Evolutionary conservation across 2,113 vertebrate species (phyloP), one percentile per base, ranked within the genome.

Genomic region (Colinus virginianus): DNA sequence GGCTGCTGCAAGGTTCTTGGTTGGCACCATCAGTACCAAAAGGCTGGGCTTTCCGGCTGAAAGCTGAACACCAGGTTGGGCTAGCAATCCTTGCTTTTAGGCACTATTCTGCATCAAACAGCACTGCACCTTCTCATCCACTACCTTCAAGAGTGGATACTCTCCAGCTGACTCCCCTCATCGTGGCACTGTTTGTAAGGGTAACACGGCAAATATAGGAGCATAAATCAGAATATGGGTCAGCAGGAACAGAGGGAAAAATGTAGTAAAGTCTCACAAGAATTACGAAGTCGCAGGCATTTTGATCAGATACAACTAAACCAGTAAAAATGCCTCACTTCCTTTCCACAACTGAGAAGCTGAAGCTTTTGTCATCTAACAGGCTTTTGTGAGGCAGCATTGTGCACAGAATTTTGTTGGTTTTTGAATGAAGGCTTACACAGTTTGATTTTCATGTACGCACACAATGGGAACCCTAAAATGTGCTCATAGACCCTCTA

Each of bases 21-120:
- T 36, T 49, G 45, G 67, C n/a, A 34, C 23, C 58, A 48, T 18
- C 75, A 55, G 20, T 61, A 36, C 30, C 0, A 0, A n/a, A 45
- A 70, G 46, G 34, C 68, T 74, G 55, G 9, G 18, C 22, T 69
- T 51, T 48, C 64, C 45, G 53, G 13, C 21, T 66, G 19, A 61
- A 80, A 12, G 40, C 42, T n/a, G 46, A 56, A 49, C 3, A 0
- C 32, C 16, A 55, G 26, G 15, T 63, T 55, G 48, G 68, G 51
- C 46, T 46, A 25, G 8, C 2, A 46, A 10, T 11, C 22, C 20
- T 7, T 75, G 21, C 34, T 87, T 32, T 3, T 16, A 38, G 8
- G 34, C 17, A 1, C 45, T 38, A 25, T 5, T 0, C 32, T 13
- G 16, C 28, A 21, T 15, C 26, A 9, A 4, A 56, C 1, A 5